Conservation (phyloP, 2,113 vertebrate genomes). For the Calypte anna region DNA sequence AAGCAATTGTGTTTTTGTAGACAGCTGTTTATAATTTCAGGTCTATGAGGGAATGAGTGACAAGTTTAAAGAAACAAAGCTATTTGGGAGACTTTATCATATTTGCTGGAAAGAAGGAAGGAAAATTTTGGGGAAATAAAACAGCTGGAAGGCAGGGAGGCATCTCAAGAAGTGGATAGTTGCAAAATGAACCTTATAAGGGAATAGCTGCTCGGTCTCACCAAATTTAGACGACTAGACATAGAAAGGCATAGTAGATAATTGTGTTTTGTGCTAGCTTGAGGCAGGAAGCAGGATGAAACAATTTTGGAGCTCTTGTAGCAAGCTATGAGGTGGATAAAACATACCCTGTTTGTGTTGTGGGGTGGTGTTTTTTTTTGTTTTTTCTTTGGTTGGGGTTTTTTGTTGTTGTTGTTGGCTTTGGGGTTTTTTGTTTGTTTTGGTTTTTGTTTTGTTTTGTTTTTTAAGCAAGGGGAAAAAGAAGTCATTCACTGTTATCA, state of each 20-base stretch:
- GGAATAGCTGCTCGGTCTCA: slow-evolving; percentile 3
- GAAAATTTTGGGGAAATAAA: slow-evolving; percentile 39
- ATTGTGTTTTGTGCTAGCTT: background rate
- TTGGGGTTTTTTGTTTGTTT: too few relatives aligned
- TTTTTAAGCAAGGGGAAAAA: background rate
- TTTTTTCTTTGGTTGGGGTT: too few relatives aligned
- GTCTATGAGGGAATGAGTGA: slow-evolving; percentile 25
- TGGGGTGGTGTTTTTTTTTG: background rate
- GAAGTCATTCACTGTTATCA: too few relatives aligned
- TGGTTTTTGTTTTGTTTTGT: too few relatives aligned
- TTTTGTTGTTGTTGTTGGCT: too few relatives aligned
- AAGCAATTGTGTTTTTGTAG: slow-evolving; percentile 20
- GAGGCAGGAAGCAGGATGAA: background rate
- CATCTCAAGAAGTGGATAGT: background rate
- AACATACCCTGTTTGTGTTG: background rate
- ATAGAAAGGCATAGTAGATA: background rate
- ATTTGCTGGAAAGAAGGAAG: slow-evolving; percentile 27
- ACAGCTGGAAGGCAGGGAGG: slow-evolving; percentile 14
- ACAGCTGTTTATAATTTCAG: slow-evolving; percentile 62
- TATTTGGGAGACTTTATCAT: background rate
- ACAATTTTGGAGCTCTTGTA: background rate
- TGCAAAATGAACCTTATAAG: slow-evolving; percentile 58
- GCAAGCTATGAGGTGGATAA: background rate
- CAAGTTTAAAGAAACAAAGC: slow-evolving; percentile 26
- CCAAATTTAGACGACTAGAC: slow-evolving; percentile 44